Evolutionary conservation across 1,140 invertebrate species (phyloP), one percentile per base, ranked within the genome.

Genomic region (Polypedilum pembai): DNA sequence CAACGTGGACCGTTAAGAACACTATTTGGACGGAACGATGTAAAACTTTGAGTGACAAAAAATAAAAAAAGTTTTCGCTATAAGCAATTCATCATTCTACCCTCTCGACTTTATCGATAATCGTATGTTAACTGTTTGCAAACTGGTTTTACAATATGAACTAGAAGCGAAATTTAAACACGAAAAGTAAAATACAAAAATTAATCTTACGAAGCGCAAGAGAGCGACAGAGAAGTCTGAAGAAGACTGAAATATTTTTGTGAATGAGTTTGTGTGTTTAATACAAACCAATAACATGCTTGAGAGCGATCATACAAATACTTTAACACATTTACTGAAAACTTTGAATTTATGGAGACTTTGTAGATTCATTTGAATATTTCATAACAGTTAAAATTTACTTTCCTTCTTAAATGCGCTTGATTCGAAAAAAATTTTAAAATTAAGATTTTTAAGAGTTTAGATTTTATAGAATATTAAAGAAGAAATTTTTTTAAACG

Each of bases 51-150:
- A 41, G 24, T 63, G 15, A 74, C 45, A 74, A 66, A 41, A 45
- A 74, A 56, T n/a, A 45, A 74, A 74, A 56, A 12, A 12, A 12
- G 5, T n/a, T 56, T 56, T 15, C 0, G 12, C 45, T 56, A 56
- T 56, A 56, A 56, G 45, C 45, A 56, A 56, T 69, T 69, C 65
- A 69, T 69, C 65, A 21, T 69, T n/a, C 17, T 69, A 12, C 45
- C 5, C 24, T 33, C 24, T 1, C 20, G 17, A 69, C 65, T 69
- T 69, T 18, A 69, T 20, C 65, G 65, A 69, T 69, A 69, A 69
- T 69, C 65, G 20, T 18, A 18, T 18, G 8, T 56, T 69, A 69
- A 69, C 65, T 69, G 65, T 21, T 69, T 18, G 17, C 65, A 69
- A 21, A 69, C 65, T 69, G 17, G 65, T 69, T 69, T 69, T 18